These are phyloP conservation scores for Synergus itoensis DNA, from an alignment of 2,888 invertebrate species.

Conservation along the genomic window DNA sequence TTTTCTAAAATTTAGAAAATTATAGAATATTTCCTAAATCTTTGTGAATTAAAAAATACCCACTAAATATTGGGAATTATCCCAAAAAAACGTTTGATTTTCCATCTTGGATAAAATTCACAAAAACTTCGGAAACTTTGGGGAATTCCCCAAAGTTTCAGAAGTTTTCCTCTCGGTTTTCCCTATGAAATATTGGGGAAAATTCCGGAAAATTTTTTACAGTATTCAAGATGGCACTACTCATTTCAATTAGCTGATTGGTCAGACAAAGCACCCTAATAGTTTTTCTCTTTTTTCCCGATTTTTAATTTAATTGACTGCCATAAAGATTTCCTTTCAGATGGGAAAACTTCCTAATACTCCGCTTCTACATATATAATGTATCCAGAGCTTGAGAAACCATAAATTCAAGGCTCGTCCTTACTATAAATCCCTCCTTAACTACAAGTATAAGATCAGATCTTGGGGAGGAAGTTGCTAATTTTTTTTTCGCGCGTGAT, in stretches of 20 bases:
- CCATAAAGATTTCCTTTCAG: background rate
- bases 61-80: too few relatives aligned
- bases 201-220: too few relatives aligned
- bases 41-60: too few relatives aligned
- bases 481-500: slow-evolving; percentile 29
- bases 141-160: too few relatives aligned
- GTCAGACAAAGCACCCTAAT: background rate
- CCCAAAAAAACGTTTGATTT: too few relatives aligned
- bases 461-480: slow-evolving; percentile 34
- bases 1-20: too few relatives aligned
- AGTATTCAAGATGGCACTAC: background rate
- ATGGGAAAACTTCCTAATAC: background rate
- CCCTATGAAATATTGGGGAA: too few relatives aligned
- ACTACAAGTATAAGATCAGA: background rate
- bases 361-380: background rate
- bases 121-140: too few relatives aligned
- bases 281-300: background rate
- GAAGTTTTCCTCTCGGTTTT: too few relatives aligned
- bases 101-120: too few relatives aligned
- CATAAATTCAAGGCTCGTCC: slow-evolving; percentile 21
- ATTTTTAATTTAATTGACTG: background rate
- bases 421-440: slow-evolving; percentile 2
- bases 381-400: background rate
- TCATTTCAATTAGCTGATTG: background rate
- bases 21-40: too few relatives aligned